Evolutionary conservation across 2,888 invertebrate genomes (phyloP).

Genomic region (Anoplius nigerrimus): DNA sequence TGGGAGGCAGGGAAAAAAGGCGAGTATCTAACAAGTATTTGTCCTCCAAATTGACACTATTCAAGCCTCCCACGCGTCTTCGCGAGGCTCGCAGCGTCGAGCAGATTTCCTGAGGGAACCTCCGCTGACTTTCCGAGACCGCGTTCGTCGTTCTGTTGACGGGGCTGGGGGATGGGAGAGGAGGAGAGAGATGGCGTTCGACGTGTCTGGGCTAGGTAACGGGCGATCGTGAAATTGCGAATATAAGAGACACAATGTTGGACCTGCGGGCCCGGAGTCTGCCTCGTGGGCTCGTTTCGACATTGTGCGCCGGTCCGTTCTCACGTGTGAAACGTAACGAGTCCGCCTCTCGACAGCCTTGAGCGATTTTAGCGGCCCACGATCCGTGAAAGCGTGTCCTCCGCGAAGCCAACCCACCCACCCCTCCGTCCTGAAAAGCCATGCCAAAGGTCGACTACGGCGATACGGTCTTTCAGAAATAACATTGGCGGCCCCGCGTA

Average conservation of each 20-base stretch:
- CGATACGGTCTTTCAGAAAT: too few species aligned
- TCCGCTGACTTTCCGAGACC: too few species aligned
- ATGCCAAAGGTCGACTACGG: neutral
- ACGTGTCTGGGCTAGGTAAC: neutral
- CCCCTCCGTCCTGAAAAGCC: neutral
- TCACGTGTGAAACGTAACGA: constrained; percentile 42
- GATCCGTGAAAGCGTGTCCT: constrained; percentile 40
- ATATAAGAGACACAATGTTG: neutral
- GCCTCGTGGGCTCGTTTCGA: neutral
- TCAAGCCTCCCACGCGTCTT: neutral
- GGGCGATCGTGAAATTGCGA: neutral
- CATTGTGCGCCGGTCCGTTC: constrained; percentile 32
- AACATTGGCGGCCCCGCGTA: too few species aligned
- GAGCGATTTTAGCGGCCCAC: constrained; percentile 53
- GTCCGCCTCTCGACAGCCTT: constrained; percentile 40
- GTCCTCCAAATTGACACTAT: too few species aligned
- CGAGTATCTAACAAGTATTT: too few species aligned
- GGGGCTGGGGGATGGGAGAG: too few species aligned
- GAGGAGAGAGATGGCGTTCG: neutral
- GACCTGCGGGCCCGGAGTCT: constrained; percentile 6
- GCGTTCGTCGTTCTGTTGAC: too few species aligned
- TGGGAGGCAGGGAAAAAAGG: too few species aligned
- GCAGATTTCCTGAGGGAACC: too few species aligned
- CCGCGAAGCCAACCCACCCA: neutral
- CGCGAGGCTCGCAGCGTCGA: too few species aligned